Conservation (phyloP, 1,140 invertebrate species). For the Rhynchophorus ferrugineus region DNA sequence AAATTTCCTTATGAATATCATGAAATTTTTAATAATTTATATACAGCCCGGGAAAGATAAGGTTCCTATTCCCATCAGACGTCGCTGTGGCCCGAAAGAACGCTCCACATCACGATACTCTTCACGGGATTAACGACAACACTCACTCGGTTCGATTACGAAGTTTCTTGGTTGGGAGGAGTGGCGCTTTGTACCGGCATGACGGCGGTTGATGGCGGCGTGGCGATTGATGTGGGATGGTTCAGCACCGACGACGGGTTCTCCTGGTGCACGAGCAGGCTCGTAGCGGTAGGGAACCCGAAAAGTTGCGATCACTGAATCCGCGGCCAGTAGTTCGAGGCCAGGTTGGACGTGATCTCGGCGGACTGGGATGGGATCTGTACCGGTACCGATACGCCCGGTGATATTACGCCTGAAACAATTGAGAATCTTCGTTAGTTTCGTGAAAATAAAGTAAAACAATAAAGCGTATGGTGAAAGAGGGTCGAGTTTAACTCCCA, state of each 20-base stretch:
- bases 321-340: slow-evolving; percentile 91
- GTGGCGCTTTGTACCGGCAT: slow-evolving; percentile 9
- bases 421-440: no score
- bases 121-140: no score
- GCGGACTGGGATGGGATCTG: slow-evolving; percentile 89
- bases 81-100: no score
- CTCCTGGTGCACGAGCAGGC: slow-evolving; percentile 53
- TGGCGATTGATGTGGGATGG: slow-evolving; percentile 32
- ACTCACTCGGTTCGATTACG: slow-evolving; percentile 1
- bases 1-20: no score
- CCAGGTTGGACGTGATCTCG: slow-evolving; percentile 76
- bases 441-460: no score
- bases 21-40: no score
- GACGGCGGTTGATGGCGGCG: slow-evolving; percentile 37
- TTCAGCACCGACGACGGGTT: slow-evolving; percentile 43
- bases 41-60: no score
- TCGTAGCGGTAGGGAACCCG: slow-evolving; percentile 55
- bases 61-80: no score
- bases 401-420: slow-evolving; percentile 83
- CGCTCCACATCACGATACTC: no score
- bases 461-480: no score
- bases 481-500: no score
- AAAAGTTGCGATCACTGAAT: slow-evolving; percentile 84
- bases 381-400: slow-evolving; percentile 94
- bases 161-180: slow-evolving; percentile 25